Percentiles rank a stretch among this genome's conserved stretches.
Conservation (phyloP, 2,113 vertebrate genomes). For the Phalacrocorax carbo region DNA sequence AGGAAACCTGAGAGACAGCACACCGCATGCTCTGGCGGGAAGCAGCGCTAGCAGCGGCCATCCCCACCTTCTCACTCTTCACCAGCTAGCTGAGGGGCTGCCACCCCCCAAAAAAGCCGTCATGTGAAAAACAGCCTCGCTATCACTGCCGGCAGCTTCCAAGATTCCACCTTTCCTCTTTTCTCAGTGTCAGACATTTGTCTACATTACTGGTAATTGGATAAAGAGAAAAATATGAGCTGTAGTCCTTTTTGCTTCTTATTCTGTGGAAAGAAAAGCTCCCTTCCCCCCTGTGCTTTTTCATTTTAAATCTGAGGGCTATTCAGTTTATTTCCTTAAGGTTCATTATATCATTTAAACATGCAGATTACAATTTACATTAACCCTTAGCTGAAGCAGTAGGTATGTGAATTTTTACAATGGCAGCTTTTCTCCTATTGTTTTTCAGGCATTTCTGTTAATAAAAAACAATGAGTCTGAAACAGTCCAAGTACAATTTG, state of each 20-base stretch:
- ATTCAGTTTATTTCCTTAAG: background rate
- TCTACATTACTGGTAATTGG: slow-evolving; percentile 11
- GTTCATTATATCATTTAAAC: background rate
- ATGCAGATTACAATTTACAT: background rate
- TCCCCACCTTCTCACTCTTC: background rate
- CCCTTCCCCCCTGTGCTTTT: background rate
- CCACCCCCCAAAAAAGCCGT: background rate
- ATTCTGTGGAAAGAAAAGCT: background rate
- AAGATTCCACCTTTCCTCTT: background rate
- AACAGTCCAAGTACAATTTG: background rate
- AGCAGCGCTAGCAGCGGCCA: background rate
- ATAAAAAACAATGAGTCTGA: slow-evolving; percentile 20
- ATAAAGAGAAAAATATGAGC: slow-evolving; percentile 7
- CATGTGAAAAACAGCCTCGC: background rate
- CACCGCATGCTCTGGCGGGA: rapidly evolving
- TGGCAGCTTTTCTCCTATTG: slow-evolving; percentile 12
- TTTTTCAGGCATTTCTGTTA: slow-evolving; percentile 21
- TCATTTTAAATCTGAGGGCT: background rate
- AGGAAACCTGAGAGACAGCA: background rate
- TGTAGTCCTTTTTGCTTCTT: background rate
- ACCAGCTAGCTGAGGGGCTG: background rate
- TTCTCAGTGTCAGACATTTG: background rate
- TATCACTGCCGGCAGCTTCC: background rate
- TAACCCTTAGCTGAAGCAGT: background rate
- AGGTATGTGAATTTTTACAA: background rate